These are phyloP conservation scores for Ceyx erithaca DNA, from an alignment of 2,797 vertebrate genomes.

Conservation along the genomic window DNA sequence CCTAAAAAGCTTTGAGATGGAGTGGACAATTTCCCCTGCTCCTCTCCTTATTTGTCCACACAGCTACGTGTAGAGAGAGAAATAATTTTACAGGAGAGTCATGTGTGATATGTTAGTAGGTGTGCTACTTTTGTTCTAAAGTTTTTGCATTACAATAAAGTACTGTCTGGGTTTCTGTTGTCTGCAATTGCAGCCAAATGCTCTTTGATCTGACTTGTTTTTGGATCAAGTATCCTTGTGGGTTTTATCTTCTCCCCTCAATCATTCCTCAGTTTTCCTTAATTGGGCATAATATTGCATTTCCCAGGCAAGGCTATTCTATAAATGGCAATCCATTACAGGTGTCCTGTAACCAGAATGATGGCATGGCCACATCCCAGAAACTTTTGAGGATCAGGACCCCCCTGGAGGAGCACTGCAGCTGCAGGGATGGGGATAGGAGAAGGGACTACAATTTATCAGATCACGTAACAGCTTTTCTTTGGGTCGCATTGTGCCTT, in stretches of 20 bases:
- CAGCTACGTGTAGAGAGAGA: not conserved
- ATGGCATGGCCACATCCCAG: not conserved
- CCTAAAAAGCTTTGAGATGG: not conserved
- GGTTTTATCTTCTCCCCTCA: not conserved
- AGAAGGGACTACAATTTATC: not conserved
- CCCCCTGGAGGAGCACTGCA: not conserved
- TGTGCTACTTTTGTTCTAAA: conserved; percentile 35
- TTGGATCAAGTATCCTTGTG: not conserved
- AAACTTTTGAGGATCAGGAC: not conserved
- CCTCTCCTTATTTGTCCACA: not conserved
- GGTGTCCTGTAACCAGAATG: not conserved
- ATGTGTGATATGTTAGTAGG: not conserved
- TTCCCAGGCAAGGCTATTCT: not conserved
- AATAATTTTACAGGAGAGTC: conserved; percentile 1
- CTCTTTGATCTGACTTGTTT: conserved; percentile 31
- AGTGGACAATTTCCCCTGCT: not conserved
- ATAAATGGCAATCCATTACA: not conserved
- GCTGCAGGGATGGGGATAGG: not conserved
- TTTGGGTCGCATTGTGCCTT: not conserved
- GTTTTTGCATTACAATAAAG: conserved; percentile 33
- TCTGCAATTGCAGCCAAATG: not conserved
- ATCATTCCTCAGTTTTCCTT: not conserved
- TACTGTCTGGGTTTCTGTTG: not conserved
- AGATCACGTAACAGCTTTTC: not conserved
- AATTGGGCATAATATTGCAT: conserved; percentile 15